Conservation (phyloP, 2,888 invertebrate species). For the Stomorhina lunata region DNA sequence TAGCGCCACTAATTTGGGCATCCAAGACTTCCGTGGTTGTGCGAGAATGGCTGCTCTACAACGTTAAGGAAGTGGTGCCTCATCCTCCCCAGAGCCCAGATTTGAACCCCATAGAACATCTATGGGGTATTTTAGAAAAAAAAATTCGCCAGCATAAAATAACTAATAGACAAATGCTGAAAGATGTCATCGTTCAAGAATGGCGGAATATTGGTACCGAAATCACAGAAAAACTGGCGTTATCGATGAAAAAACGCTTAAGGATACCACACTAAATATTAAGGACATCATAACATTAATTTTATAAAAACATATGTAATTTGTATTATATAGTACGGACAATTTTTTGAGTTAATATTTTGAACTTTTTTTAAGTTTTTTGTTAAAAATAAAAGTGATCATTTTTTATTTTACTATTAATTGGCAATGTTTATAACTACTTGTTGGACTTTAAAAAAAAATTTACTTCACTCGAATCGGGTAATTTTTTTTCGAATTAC, state of each 20-base stretch:
- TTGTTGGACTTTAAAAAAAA: no score
- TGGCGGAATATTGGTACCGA: slow-evolving; percentile 22
- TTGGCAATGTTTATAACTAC: not conserved
- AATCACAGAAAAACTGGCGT: slow-evolving; percentile 11
- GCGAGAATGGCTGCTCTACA: slow-evolving; percentile 44
- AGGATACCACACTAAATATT: slow-evolving; percentile 9
- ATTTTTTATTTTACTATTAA: slow-evolving; percentile 3
- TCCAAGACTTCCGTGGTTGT: slow-evolving; percentile 25
- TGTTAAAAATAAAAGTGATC: no score
- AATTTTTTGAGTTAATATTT: no score
- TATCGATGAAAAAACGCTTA: slow-evolving; percentile 25
- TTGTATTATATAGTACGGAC: no score
- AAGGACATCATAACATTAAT: not conserved
- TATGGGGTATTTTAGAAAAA: slow-evolving; percentile 19
- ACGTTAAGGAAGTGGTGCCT: slow-evolving; percentile 40
- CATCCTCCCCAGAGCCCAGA: slow-evolving; percentile 30
- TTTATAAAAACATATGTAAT: not conserved
- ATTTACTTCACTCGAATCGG: no score
- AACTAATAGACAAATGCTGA: slow-evolving; percentile 25
- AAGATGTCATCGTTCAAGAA: slow-evolving; percentile 20
- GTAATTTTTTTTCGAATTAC: no score
- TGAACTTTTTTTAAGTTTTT: no score
- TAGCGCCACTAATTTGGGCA: not conserved
- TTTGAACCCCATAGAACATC: slow-evolving; percentile 4
- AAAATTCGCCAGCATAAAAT: slow-evolving; percentile 18